Percentiles rank a stretch among this genome's conserved stretches.
Conservation (phyloP, 2,888 invertebrate genomes). For the Trachelus tabidus region DNA sequence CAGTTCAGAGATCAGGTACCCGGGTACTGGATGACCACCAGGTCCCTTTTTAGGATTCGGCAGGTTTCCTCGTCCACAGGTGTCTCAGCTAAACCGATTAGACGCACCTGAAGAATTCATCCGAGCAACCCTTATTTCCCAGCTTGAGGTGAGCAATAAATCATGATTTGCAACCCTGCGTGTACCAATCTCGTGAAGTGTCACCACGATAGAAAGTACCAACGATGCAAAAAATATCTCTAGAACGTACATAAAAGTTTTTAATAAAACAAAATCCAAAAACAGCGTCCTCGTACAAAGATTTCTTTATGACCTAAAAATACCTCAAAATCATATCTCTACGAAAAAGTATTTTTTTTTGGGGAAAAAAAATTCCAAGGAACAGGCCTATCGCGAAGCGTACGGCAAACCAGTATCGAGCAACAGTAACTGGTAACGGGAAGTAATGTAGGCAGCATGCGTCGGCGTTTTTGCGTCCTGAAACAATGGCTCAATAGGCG, state of each 20-base stretch:
- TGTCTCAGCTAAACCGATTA: neutral
- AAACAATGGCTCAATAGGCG: constrained; percentile 24
- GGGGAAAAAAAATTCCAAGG: neutral
- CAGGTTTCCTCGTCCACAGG: neutral
- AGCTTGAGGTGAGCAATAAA: neutral
- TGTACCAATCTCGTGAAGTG: neutral
- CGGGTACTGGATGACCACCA: neutral
- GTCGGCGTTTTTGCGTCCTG: constrained; percentile 26
- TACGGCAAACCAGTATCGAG: neutral
- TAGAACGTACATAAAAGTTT: neutral
- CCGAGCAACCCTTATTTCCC: neutral
- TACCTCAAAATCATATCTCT: neutral
- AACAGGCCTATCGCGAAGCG: neutral
- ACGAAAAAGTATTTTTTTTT: neutral
- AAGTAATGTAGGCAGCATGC: constrained; percentile 20
- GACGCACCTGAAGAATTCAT: neutral
- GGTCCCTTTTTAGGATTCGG: neutral
- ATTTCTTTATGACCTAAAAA: neutral
- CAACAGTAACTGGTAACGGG: neutral
- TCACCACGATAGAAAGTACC: neutral
- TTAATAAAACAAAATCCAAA: neutral
- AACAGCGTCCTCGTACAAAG: neutral
- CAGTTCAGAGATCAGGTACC: neutral
- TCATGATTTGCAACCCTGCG: neutral
- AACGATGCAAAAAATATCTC: neutral